Conservation (phyloP, 2,888 invertebrate species). For the Amphipyra tragopoginis region DNA sequence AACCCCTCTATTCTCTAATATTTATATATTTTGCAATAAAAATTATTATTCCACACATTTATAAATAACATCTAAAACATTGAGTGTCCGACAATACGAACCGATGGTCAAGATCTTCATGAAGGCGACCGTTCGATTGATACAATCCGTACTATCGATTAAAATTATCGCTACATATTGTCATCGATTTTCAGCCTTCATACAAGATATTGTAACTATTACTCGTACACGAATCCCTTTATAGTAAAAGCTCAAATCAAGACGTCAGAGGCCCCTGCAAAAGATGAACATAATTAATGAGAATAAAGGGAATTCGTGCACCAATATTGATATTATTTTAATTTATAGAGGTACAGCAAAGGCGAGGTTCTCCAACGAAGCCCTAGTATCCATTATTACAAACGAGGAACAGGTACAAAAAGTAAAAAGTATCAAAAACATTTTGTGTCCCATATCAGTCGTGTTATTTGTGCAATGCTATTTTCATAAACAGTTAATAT, state of each 20-base stretch:
- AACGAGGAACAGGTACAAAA: conserved; percentile 84
- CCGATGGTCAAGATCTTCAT: conserved; percentile 61
- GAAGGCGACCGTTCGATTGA: conserved; percentile 66
- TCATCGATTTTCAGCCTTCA: conserved; percentile 76
- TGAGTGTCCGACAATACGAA: conserved; percentile 65
- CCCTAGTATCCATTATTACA: conserved; percentile 74
- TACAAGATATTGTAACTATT: conserved; percentile 63
- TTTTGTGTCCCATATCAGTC: conserved; percentile 89
- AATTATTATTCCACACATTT: conserved; percentile 52
- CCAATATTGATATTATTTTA: conserved; percentile 66
- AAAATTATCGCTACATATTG: conserved; percentile 79
- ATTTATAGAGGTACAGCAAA: conserved; percentile 75
- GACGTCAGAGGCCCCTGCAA: conserved; percentile 47
- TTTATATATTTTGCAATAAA: conserved; percentile 55
- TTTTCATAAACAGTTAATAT: conserved; percentile 80
- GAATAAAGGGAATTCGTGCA: conserved; percentile 74
- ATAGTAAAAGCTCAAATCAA: conserved; percentile 43
- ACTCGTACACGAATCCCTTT: conserved; percentile 77
- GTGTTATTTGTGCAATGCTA: conserved; percentile 87
- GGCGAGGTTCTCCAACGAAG: conserved; percentile 79
- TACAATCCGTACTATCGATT: conserved; percentile 64
- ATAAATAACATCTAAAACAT: conserved; percentile 56
- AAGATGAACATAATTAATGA: conserved; percentile 52
- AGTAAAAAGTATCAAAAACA: conserved; percentile 88
- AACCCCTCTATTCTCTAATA: conserved; percentile 52